Evolutionary conservation across 1,140 invertebrate genomes (phyloP).

Genomic region (Bombus impatiens): DNA sequence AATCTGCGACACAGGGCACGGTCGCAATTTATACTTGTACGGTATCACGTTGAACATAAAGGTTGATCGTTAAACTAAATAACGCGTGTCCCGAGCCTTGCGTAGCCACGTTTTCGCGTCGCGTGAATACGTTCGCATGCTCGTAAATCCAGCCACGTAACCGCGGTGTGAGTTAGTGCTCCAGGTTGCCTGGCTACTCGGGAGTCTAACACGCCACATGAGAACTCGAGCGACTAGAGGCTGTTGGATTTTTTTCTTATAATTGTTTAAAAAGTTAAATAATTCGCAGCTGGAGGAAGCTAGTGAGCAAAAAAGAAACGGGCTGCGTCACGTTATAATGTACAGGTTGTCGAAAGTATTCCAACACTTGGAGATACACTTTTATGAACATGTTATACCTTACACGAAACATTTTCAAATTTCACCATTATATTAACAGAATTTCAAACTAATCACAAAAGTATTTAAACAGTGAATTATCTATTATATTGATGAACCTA

Average conservation of each 20-base stretch:
- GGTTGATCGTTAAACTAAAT: conserved; percentile 37
- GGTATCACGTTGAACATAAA: conserved; percentile 38
- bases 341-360: background rate
- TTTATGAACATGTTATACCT: too few relatives aligned
- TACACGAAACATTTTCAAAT: too few relatives aligned
- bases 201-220: background rate
- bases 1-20: conserved; percentile 4
- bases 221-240: background rate
- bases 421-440: too few relatives aligned
- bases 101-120: conserved; percentile 31
- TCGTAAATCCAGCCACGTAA: conserved; percentile 47
- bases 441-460: too few relatives aligned
- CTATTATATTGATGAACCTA: too few relatives aligned
- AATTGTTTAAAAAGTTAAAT: background rate
- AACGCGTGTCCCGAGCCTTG: conserved; percentile 22
- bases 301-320: background rate
- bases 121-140: conserved; percentile 46
- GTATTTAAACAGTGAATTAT: too few relatives aligned
- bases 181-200: background rate
- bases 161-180: conserved; percentile 34
- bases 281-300: background rate
- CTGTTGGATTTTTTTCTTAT: background rate
- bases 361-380: too few relatives aligned
- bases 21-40: conserved; percentile 23
- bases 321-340: background rate